Conservation (phyloP, 2,888 invertebrate genomes). For the Alsophila aescularia region DNA sequence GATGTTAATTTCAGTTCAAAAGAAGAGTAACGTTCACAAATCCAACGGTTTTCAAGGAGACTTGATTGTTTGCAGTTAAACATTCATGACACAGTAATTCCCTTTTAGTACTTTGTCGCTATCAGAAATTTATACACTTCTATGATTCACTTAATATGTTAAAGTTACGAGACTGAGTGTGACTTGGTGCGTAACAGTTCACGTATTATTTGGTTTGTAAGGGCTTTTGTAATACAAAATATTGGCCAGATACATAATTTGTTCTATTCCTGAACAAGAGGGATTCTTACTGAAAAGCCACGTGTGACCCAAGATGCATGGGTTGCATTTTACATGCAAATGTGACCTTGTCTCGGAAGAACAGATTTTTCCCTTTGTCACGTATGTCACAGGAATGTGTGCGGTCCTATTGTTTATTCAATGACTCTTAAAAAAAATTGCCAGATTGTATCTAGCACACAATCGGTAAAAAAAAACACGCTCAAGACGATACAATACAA, state of each 20-base stretch:
- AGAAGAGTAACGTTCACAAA: constrained; percentile 29
- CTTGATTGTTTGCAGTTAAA: constrained; percentile 12
- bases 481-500: too few species aligned
- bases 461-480: too few species aligned
- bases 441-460: too few species aligned
- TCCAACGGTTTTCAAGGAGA: constrained; percentile 20
- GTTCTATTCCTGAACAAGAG: constrained; percentile 8
- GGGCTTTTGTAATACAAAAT: constrained; percentile 29
- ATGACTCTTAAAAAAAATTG: too few species aligned
- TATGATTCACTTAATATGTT: neutral
- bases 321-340: constrained; percentile 13
- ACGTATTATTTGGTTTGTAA: neutral
- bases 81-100: constrained; percentile 4
- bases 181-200: neutral
- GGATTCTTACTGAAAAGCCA: neutral
- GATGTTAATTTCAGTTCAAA: constrained; percentile 35
- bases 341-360: constrained; percentile 6
- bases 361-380: neutral
- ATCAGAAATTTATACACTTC: neutral
- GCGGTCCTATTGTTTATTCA: too few species aligned
- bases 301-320: constrained; percentile 1
- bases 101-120: neutral
- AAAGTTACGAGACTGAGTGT: neutral
- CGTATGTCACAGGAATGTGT: too few species aligned
- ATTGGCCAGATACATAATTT: constrained; percentile 22